phyloP scores from a whole-genome alignment of 2,113 vertebrate species.

The Trachemys scripta region DNA sequence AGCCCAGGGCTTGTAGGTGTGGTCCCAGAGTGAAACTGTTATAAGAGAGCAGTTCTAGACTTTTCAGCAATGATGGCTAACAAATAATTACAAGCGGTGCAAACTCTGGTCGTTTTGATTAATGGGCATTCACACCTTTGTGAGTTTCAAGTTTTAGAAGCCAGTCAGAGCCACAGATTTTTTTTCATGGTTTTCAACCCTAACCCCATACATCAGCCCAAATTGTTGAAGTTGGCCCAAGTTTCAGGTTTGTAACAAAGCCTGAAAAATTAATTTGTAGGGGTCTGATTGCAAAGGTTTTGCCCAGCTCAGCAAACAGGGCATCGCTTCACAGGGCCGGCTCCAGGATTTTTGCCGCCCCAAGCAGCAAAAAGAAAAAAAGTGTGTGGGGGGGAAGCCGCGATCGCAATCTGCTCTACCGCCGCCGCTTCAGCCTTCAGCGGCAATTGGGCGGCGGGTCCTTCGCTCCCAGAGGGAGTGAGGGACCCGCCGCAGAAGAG shows the following conservation, averaged over 20 bases:
- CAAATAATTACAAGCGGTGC: neutral
- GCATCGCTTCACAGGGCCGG: neutral
- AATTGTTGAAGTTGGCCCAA: neutral
- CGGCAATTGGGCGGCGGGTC: too few species aligned
- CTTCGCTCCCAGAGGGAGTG: too few species aligned
- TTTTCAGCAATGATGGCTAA: neutral
- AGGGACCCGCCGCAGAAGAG: too few species aligned
- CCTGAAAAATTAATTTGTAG: neutral
- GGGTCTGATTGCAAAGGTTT: neutral
- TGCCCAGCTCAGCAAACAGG: neutral
- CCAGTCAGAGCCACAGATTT: neutral
- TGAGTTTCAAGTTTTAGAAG: neutral
- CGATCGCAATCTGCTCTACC: too few species aligned
- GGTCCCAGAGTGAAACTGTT: neutral
- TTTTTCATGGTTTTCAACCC: neutral
- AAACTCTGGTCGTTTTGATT: neutral
- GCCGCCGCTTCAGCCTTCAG: too few species aligned
- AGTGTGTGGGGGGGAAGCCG: too few species aligned
- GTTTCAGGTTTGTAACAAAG: neutral
- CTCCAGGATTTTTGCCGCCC: too few species aligned
- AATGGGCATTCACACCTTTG: neutral
- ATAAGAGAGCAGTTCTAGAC: neutral
- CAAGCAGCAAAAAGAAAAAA: too few species aligned
- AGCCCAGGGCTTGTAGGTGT: accelerated
- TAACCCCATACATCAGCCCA: neutral